Evolutionary conservation across 2,113 vertebrate genomes (phyloP), one percentile per base, ranked within the genome.

Genomic region (Camelus bactrianus): DNA sequence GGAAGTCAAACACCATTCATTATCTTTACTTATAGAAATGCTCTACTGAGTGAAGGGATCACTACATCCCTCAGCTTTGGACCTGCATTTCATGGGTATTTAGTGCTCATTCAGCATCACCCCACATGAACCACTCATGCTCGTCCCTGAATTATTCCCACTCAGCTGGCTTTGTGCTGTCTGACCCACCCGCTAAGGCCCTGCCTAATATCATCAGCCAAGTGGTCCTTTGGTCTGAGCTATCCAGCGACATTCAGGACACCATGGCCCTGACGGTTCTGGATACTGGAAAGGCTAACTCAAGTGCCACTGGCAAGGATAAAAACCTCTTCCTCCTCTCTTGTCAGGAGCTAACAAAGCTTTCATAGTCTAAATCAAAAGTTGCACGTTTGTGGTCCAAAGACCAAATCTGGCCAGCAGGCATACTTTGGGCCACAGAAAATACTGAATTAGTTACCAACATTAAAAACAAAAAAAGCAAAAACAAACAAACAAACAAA

Each of bases 381-480:
- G 86, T 50, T 65, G 46, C 28, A 89, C 62, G 26, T 28, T 88
- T 56, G 35, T 50, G 26, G 35, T 88, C 17, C 79, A 22, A 30
- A 56, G 62, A 84, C 28, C 64, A 76, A 72, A 42, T 42, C 22
- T 54, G 76, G 38, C 48, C 46, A 35, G 76, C 32, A 58, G 19
- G 24, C 35, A 22, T 38, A 60, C 69, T 93, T 76, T 90, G 16
- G 16, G 62, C 6, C 30, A 48, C 0, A 93, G 86, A 60, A 72
- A 62, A 84, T 16, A 26, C 3, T 70, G 32, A 96, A 83, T 73
- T 69, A 72, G 60, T 94, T 65, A 77, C 46, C 76, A 94, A 86
- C 22, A 79, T 42, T 42, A 42, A 42, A 42, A 42, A 42, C 38
- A 42, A 42, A 42, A 42, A 42, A 42, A 5, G 35, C 38, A 42